Evolutionary conservation across 53 echinoderm and acorn worm genomes (phyloP).

Genomic region (Patiria pectinifera): DNA sequence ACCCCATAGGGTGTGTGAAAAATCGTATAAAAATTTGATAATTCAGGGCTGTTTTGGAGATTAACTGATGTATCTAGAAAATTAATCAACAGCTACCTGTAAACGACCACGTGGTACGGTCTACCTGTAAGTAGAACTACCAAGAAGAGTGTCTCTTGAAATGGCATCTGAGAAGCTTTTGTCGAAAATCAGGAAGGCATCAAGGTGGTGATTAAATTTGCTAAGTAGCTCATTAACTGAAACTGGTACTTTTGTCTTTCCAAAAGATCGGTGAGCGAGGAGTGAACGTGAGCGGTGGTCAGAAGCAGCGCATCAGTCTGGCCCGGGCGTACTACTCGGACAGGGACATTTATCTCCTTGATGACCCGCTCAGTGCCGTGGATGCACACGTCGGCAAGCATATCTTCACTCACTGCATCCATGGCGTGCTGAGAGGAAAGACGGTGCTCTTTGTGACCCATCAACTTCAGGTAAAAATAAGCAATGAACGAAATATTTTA

Average conservation of each 20-base stretch:
- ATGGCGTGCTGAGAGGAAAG: conserved; percentile 75
- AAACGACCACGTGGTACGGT: too few relatives aligned
- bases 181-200: too few relatives aligned
- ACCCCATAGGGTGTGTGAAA: too few relatives aligned
- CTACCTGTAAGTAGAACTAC: too few relatives aligned
- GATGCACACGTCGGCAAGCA: conserved; percentile 93
- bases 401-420: conserved; percentile 83
- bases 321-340: conserved; percentile 92
- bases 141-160: too few relatives aligned
- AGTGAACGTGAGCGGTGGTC: conserved; percentile 89
- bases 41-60: too few relatives aligned
- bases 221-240: background rate
- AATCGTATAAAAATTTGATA: too few relatives aligned
- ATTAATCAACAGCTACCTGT: too few relatives aligned
- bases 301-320: conserved; percentile 90
- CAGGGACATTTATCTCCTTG: conserved; percentile 89
- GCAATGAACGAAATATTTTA: background rate
- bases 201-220: too few relatives aligned
- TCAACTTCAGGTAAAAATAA: conserved; percentile 79
- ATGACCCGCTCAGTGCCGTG: conserved; percentile 93
- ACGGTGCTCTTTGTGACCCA: conserved; percentile 86
- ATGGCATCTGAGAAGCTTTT: too few relatives aligned
- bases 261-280: conserved; percentile 86
- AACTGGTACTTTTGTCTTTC: background rate
- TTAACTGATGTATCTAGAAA: too few relatives aligned